Evolutionary conservation across 1,140 invertebrate genomes (phyloP).

Genomic region (fruit fly (Drosophila melanogaster)): DNA sequence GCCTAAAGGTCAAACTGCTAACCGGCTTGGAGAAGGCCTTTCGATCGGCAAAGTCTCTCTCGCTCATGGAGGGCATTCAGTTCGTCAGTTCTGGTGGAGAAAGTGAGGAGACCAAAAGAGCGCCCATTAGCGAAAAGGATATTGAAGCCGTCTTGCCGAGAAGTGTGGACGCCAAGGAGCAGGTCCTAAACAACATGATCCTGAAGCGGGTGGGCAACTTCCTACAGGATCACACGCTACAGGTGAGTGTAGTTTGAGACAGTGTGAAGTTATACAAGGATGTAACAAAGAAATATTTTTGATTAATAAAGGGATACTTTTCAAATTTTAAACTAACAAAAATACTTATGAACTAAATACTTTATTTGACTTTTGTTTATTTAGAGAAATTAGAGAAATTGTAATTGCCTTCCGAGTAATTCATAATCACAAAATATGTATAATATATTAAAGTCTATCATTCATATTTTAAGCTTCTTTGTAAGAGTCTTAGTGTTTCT

Average conservation of each 20-base stretch:
- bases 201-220: conserved; percentile 90
- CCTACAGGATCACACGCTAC: conserved; percentile 90
- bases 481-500: neutral
- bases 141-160: conserved; percentile 89
- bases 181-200: conserved; percentile 90
- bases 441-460: no score
- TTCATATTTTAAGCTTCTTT: no score
- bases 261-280: no score
- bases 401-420: no score
- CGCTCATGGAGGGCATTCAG: conserved; percentile 89
- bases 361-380: no score
- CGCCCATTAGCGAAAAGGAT: conserved; percentile 85
- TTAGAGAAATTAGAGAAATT: no score
- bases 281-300: neutral
- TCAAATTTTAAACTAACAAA: neutral
- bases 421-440: no score
- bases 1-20: conserved; percentile 91
- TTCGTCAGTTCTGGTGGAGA: conserved; percentile 85
- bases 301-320: neutral
- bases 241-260: conserved; percentile 85
- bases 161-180: conserved; percentile 89
- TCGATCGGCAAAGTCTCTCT: conserved; percentile 87
- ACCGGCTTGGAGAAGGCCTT: conserved; percentile 89
- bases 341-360: no score
- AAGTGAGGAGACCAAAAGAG: conserved; percentile 49